These are phyloP conservation scores for Vollenhovia emeryi DNA, from an alignment of 1,140 invertebrate genomes.

Conservation along the genomic window DNA sequence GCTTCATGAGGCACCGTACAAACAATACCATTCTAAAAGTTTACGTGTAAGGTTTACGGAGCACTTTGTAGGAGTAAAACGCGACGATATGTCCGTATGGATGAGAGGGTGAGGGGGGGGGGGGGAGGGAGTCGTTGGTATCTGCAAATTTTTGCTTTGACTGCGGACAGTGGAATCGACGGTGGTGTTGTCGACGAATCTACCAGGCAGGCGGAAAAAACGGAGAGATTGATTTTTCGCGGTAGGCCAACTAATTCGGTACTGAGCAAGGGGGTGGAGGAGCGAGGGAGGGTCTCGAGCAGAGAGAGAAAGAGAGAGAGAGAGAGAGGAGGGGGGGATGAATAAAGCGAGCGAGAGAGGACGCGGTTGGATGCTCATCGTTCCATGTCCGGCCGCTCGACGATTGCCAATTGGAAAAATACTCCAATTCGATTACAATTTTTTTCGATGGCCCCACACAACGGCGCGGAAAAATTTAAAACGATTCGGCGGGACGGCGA, in stretches of 20 bases:
- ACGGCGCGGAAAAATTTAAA: slow-evolving; percentile 70
- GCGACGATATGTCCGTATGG: slow-evolving; percentile 13
- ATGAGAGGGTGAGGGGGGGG: background rate
- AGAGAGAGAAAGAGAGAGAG: too few species aligned
- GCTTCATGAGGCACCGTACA: background rate
- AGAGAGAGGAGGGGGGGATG: background rate
- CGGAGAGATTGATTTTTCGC: slow-evolving; percentile 82
- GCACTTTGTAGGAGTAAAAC: background rate
- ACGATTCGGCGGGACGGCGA: slow-evolving; percentile 55
- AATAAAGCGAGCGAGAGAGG: slow-evolving; percentile 50
- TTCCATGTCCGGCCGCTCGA: slow-evolving; percentile 66
- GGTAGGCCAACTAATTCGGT: slow-evolving; percentile 79
- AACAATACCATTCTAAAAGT: background rate
- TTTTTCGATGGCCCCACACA: slow-evolving; percentile 69
- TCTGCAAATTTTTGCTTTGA: slow-evolving; percentile 63
- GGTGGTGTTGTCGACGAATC: slow-evolving; percentile 65
- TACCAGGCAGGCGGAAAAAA: slow-evolving; percentile 65
- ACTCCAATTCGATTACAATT: slow-evolving; percentile 78
- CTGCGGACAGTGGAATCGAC: slow-evolving; percentile 69
- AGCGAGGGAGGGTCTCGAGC: background rate
- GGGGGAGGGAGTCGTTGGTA: background rate
- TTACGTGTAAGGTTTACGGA: background rate
- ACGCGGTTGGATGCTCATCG: slow-evolving; percentile 62
- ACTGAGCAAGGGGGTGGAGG: slow-evolving; percentile 55
- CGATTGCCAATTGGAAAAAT: slow-evolving; percentile 78